Evolutionary conservation across 2,888 invertebrate species (phyloP), one percentile per base, ranked within the genome.

Genomic region (Drosophila vallismaia): DNA sequence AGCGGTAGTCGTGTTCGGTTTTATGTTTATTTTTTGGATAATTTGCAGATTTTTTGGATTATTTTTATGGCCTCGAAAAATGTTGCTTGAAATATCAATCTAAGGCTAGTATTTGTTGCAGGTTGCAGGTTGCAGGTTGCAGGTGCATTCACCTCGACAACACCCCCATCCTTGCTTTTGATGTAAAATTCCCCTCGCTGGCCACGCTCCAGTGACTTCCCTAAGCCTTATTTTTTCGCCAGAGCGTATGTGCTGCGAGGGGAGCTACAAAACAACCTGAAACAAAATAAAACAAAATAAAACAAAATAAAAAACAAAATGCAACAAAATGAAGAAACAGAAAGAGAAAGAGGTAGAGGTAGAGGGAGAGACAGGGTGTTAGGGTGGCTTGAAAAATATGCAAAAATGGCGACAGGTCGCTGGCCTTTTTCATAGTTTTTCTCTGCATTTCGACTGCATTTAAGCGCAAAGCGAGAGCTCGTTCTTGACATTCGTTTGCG

Each of bases 401-500:
- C 69, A 49, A 55, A 52, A 69, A 49, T 58, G 59, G 58, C 51
- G 78, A 57, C 71, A 73, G 79, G 73, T 86, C 84, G 85, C 84
- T 84, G 87, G 68, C 78, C 76, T 71, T 55, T 40, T 55, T 19
- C 49, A 46, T 69, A 60, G 71, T 71, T 68, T 78, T 62, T 69
- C 44, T 38, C 19, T 19, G 19, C 14, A 24, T 9, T 26, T 46
- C 66, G 48, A 53, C 60, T 72, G 81, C 77, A 86, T 80, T 86
- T 80, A 80, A 75, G 85, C 74, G 79, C 73, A 87, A 82, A 81
- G 19, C 19, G 19, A 19, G 19, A 19, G 19, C 82, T 82, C 78
- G 87, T 78, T 82, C 85, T 87, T 82, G 82, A 82, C 82, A 87
- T 82, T 82, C 82, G 87, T 87, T 80, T 59, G 19, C 52, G n/a